These are phyloP conservation scores for Cygnus olor DNA, from an alignment of 2,797 vertebrate species.

Conservation along the genomic window DNA sequence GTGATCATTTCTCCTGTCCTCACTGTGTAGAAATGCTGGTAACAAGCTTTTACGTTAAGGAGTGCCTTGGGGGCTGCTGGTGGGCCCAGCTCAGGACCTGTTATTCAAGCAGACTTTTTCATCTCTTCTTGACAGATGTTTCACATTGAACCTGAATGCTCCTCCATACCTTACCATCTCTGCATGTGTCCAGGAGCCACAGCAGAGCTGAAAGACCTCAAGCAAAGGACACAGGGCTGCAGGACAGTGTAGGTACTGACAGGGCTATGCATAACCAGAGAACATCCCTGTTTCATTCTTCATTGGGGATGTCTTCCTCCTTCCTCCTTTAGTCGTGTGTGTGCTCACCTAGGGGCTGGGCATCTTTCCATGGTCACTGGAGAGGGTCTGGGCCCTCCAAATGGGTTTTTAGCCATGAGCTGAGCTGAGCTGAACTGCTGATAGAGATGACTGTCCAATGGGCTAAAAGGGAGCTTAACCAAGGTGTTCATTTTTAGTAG, in stretches of 20 bases:
- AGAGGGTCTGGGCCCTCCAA: not conserved
- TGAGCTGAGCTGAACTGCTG: not conserved
- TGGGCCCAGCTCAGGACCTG: not conserved
- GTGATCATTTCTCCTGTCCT: not conserved
- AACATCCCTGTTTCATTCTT: not conserved
- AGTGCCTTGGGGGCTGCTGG: not conserved
- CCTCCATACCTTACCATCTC: not conserved
- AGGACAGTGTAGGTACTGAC: not conserved
- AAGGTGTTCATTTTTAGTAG: not conserved
- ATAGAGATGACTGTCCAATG: not conserved
- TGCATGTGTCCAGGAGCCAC: no score
- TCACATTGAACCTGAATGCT: not conserved
- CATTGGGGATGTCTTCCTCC: fast-evolving
- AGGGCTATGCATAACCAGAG: not conserved
- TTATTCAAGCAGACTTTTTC: not conserved
- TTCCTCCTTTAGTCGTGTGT: not conserved
- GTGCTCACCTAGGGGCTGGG: not conserved
- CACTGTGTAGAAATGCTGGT: not conserved
- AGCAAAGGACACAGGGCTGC: fast-evolving
- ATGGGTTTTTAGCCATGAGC: not conserved
- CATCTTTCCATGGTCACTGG: not conserved
- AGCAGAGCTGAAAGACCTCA: not conserved
- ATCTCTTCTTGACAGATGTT: not conserved
- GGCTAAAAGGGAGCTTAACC: not conserved
- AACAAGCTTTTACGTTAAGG: not conserved